These are phyloP conservation scores for Drosophila meridiana DNA, from an alignment of 2,888 invertebrate species.

Conservation along the genomic window DNA sequence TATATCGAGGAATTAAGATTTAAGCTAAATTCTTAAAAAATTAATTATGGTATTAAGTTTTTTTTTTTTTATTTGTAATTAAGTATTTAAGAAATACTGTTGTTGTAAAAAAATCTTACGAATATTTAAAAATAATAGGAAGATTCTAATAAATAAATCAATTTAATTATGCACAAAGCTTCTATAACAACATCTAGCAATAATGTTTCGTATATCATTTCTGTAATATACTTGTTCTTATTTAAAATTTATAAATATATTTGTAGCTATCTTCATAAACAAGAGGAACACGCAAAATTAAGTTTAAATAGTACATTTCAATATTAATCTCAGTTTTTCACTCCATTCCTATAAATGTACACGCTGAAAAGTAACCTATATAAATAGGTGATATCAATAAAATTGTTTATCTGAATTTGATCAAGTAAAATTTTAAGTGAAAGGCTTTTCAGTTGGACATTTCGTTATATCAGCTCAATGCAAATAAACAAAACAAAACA, in stretches of 20 bases:
- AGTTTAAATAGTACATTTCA: too few species aligned
- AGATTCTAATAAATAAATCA: too few species aligned
- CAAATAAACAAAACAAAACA: constrained; percentile 8
- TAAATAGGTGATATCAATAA: neutral
- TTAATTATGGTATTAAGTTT: too few species aligned
- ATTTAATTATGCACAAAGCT: too few species aligned
- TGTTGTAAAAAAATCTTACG: neutral
- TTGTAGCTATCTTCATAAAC: neutral
- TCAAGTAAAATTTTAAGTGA: neutral
- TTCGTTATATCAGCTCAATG: constrained; percentile 28
- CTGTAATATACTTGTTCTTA: neutral
- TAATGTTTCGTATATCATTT: neutral
- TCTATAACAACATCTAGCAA: too few species aligned
- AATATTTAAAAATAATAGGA: too few species aligned
- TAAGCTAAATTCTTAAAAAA: neutral
- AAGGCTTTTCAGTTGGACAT: constrained; percentile 11
- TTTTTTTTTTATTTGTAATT: too few species aligned
- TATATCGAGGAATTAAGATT: neutral
- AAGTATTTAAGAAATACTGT: neutral
- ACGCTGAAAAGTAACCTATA: neutral
- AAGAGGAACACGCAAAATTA: too few species aligned
- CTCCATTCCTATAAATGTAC: neutral
- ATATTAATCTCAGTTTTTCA: too few species aligned
- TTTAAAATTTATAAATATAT: neutral
- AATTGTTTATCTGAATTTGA: neutral